Percentiles rank a stretch among this genome's conserved stretches.
Evolutionary conservation across 2,797 vertebrate species (phyloP).

Genomic region (Ficedula albicollis): DNA sequence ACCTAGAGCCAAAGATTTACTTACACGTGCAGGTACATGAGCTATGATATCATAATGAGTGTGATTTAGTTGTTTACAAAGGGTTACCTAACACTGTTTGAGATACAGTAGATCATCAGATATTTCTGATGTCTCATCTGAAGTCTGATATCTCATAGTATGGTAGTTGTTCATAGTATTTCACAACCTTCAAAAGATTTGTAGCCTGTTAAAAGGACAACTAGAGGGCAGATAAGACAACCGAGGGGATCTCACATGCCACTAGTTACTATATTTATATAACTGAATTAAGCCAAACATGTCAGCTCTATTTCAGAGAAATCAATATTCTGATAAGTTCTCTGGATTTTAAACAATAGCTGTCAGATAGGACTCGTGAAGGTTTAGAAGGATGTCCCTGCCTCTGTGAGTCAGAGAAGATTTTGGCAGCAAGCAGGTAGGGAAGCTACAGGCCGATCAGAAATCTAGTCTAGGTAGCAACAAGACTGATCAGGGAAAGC

Average conservation of each 20-base stretch:
- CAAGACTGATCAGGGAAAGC: neutral
- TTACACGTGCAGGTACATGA: neutral
- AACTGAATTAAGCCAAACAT: neutral
- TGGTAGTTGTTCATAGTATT: neutral
- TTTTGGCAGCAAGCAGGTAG: neutral
- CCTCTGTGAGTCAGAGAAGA: neutral
- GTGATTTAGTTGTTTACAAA: neutral
- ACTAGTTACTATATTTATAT: neutral
- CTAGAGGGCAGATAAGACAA: neutral
- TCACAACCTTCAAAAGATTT: neutral
- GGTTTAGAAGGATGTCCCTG: neutral
- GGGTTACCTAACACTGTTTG: neutral
- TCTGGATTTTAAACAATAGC: neutral
- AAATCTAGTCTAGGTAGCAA: neutral
- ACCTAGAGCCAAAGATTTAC: neutral
- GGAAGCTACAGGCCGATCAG: neutral
- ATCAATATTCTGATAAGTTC: slow-evolving; percentile 16
- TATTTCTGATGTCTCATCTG: no score
- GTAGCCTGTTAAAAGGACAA: neutral
- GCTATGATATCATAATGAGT: neutral
- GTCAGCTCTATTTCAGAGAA: neutral
- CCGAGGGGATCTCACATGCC: neutral
- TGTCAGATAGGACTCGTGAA: neutral
- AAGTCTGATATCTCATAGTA: neutral
- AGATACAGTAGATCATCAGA: neutral